Base-by-base conservation (phyloP, 2,113 vertebrate genomes). In the Recurvirostra avosetta region DNA sequence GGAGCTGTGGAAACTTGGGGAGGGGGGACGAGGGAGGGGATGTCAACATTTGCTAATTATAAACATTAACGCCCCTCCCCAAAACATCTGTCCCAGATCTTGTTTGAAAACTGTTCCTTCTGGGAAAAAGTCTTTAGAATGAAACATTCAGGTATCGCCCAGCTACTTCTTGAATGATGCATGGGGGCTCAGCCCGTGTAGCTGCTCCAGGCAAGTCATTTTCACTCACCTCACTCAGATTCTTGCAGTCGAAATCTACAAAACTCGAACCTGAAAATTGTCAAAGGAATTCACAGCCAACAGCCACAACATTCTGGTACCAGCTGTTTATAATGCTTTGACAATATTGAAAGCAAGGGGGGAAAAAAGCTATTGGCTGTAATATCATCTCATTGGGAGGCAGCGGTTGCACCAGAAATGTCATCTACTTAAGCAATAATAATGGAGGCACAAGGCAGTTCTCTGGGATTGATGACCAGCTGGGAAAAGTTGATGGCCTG, bases 401-500 rank as follows among this genome's bases (percentile, higher is more conserved):
- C 92, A 96, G 80, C 3, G 0, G 89, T 75, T 79, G 84, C 77
- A 91, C 91, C 89, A 92, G 88, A 93, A 86, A 96, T 97, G 90
- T 94, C 94, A 96, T 76, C 91, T 95, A 89, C 91, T 97, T 95
- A 96, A 52, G 91, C 67, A 79, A 56, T 95, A 96, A 91, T 94
- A 97, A 94, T 94, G 90, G 87, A 96, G 86, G 94, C 92, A 87
- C 74, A 76, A 91, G 82, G 92, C 95, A 86, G 82, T 92, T 96
- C 94, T 94, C 73, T 74, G 82, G 95, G 96, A 98, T 98, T 97
- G 98, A 98, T 96, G 95, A 87, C 96, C 97, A 97, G 92, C 94
- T 97, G 88, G 94, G 95, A 98, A 96, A 95, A 97, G 95, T 82
- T 97, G 98, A 97, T 96, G 97, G 96, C 90, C 97, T 97, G 94